Evolutionary conservation across 2,113 vertebrate genomes (phyloP).

Genomic region (Pavo muticus): DNA sequence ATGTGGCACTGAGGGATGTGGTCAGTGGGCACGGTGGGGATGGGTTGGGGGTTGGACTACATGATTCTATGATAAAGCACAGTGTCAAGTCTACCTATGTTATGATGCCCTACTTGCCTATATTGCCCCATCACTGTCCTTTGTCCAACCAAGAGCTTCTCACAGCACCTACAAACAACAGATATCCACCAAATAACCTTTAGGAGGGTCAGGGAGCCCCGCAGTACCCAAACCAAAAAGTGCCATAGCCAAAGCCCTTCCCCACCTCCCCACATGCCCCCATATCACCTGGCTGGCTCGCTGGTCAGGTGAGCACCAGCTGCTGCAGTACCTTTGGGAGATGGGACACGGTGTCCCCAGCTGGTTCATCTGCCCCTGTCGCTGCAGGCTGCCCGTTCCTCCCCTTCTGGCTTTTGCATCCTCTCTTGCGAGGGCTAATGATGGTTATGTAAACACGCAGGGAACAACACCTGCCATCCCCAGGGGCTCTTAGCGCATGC

Average conservation of each 20-base stretch:
- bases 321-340: neutral
- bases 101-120: neutral
- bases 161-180: neutral
- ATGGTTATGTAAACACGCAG: neutral
- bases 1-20: too few relatives aligned
- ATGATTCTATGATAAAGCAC: neutral
- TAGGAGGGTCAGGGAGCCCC: accelerated
- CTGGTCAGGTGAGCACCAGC: neutral
- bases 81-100: neutral
- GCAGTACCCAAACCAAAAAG: accelerated
- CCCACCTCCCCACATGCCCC: neutral
- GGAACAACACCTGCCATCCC: constrained; percentile 44
- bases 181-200: neutral
- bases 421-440: neutral
- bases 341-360: neutral
- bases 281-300: neutral
- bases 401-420: neutral
- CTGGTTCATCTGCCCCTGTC: neutral
- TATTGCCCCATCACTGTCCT: neutral
- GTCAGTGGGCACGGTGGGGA: too few relatives aligned
- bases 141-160: neutral
- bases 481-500: constrained; percentile 42
- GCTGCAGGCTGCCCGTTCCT: neutral
- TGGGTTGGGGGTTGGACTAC: too few relatives aligned
- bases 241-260: neutral